Percentiles rank a stretch among this genome's conserved stretches.
phyloP scores from a whole-genome alignment of 2,888 invertebrate species.

The Synergus gifuensis region DNA sequence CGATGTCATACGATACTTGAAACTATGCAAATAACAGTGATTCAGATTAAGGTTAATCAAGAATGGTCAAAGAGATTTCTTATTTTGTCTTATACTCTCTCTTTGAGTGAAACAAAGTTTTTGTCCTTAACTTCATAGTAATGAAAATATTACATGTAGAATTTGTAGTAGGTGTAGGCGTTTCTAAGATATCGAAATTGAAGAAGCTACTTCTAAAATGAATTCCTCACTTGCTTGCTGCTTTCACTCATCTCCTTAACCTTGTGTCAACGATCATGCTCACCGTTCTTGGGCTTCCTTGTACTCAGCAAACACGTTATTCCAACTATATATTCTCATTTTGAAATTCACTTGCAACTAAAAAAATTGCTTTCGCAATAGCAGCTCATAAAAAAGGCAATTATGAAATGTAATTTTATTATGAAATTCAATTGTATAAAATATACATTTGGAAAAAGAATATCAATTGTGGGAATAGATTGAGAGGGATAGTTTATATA shows the following conservation, averaged over 20 bases:
- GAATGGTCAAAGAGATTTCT: not conserved
- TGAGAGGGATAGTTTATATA: not conserved
- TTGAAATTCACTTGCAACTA: not conserved
- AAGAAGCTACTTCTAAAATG: not conserved
- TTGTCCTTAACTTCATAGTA: no score
- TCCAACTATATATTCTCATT: not conserved
- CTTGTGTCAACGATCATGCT: not conserved
- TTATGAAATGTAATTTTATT: not conserved
- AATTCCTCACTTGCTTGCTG: not conserved
- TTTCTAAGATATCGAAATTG: not conserved
- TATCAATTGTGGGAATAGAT: not conserved
- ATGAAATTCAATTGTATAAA: not conserved
- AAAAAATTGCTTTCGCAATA: not conserved
- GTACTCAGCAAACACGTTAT: not conserved
- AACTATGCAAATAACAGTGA: not conserved
- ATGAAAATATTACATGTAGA: not conserved
- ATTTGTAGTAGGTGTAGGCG: not conserved
- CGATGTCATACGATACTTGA: not conserved
- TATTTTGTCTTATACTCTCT: not conserved
- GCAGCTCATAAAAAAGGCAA: not conserved
- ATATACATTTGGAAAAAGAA: not conserved
- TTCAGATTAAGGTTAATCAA: not conserved
- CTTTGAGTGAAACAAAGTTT: not conserved
- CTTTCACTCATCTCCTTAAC: conserved; percentile 8
- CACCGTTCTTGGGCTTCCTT: not conserved